These are phyloP conservation scores for Euphydryas editha DNA, from an alignment of 2,888 invertebrate species.

Conservation along the genomic window DNA sequence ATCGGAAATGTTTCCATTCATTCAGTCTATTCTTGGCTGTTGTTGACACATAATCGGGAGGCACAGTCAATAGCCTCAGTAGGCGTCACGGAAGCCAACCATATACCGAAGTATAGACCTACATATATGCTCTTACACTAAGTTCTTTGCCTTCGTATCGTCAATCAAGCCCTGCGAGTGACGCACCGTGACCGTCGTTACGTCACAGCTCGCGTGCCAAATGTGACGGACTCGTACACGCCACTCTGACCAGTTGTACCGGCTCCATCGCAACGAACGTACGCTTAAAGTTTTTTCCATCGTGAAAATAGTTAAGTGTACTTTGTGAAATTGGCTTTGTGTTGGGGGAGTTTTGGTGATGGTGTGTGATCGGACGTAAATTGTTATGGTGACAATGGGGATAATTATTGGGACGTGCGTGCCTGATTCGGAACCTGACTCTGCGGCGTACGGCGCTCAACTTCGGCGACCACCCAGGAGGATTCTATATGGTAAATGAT, in stretches of 20 bases:
- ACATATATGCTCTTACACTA: not conserved
- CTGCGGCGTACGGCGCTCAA: conserved; percentile 73
- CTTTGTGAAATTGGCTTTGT: conserved; percentile 41
- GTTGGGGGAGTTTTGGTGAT: conserved; percentile 41
- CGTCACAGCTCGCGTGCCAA: conserved; percentile 50
- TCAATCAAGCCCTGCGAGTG: conserved; percentile 43
- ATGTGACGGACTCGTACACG: conserved; percentile 19
- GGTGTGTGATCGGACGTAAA: conserved; percentile 45
- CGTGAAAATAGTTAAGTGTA: conserved; percentile 33
- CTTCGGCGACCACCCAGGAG: conserved; percentile 70
- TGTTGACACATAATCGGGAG: conserved; percentile 5
- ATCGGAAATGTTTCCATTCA: not conserved
- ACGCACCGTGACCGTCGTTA: conserved; percentile 49
- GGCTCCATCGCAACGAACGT: conserved; percentile 28
- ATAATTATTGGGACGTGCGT: conserved; percentile 89
- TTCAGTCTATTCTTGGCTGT: not conserved
- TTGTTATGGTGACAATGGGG: conserved; percentile 82
- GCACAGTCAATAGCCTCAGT: conserved; percentile 39
- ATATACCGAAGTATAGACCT: not conserved
- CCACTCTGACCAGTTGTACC: conserved; percentile 31
- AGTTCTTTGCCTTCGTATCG: conserved; percentile 3
- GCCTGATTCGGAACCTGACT: conserved; percentile 86
- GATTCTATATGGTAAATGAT: conserved; percentile 71
- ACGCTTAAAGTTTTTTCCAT: conserved; percentile 32
- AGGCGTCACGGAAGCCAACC: conserved; percentile 22